Conservation (phyloP, 1,140 invertebrate species). For the Andrena cerasifolii region DNA sequence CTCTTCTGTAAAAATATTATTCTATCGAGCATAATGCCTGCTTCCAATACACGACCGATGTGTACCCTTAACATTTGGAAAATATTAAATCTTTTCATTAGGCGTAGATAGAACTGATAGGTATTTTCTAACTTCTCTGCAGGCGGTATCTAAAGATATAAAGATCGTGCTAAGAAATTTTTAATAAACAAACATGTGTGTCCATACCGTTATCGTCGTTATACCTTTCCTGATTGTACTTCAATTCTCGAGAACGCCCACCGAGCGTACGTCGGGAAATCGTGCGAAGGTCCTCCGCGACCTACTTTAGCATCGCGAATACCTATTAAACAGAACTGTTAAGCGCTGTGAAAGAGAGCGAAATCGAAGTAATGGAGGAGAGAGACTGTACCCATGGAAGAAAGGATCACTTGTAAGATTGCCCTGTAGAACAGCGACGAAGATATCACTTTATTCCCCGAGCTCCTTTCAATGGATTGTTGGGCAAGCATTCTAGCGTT, state of each 20-base stretch:
- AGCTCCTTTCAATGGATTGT: conserved; percentile 88
- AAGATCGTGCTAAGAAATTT: not conserved
- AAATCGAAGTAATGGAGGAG: conserved; percentile 54
- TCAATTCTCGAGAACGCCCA: conserved; percentile 84
- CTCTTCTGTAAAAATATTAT: conserved; percentile 89
- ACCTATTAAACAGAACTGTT: conserved; percentile 70
- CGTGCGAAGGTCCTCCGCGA: conserved; percentile 80
- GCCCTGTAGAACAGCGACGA: conserved; percentile 88
- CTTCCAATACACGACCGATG: conserved; percentile 92
- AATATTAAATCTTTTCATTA: conserved; percentile 87
- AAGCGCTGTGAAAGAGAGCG: conserved; percentile 2
- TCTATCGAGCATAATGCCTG: conserved; percentile 92
- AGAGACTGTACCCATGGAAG: conserved; percentile 68
- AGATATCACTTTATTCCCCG: conserved; percentile 83
- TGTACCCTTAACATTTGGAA: conserved; percentile 92
- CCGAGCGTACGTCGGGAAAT: conserved; percentile 85
- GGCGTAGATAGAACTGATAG: conserved; percentile 77
- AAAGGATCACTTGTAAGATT: conserved; percentile 87
- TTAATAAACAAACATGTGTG: not conserved
- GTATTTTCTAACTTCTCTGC: conserved; percentile 81
- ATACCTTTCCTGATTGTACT: conserved; percentile 69
- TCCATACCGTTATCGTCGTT: conserved; percentile 51
- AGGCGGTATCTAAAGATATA: conserved; percentile 79
- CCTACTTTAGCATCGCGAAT: conserved; percentile 82
- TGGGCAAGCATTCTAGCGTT: conserved; percentile 93